Conservation (phyloP, 1,140 invertebrate species). For the Bombyx mandarina region DNA sequence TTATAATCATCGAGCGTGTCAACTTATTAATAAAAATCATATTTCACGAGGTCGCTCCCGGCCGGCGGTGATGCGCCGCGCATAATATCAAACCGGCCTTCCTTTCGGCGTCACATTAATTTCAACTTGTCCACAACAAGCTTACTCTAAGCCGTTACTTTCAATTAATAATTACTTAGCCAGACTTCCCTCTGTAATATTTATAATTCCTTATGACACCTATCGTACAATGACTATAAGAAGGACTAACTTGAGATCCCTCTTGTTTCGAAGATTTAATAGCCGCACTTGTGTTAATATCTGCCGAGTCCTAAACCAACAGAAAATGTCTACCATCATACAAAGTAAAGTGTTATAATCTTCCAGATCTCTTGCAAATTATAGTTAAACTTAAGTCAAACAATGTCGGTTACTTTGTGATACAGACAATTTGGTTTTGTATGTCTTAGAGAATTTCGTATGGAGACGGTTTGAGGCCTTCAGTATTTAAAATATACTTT, state of each 20-base stretch:
- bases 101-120: constrained; percentile 20
- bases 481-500: neutral
- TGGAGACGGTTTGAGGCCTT: neutral
- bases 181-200: too few relatives aligned
- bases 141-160: constrained; percentile 17
- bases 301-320: constrained; percentile 58
- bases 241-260: constrained; percentile 2
- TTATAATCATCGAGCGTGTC: constrained; percentile 69
- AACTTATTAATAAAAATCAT: constrained; percentile 71
- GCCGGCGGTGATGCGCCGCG: constrained; percentile 21
- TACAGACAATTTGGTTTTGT: constrained; percentile 1
- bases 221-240: neutral
- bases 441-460: neutral
- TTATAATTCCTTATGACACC: constrained; percentile 8
- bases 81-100: constrained; percentile 10
- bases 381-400: constrained; percentile 48
- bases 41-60: constrained; percentile 47
- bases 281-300: constrained; percentile 35
- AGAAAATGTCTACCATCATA: constrained; percentile 28
- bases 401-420: constrained; percentile 12
- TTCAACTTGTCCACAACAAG: constrained; percentile 32
- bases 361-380: constrained; percentile 52
- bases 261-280: constrained; percentile 20
- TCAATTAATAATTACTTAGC: constrained; percentile 7
- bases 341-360: constrained; percentile 45